Evolutionary conservation across 2,113 vertebrate genomes (phyloP).

Genomic region (Mesitornis unicolor): DNA sequence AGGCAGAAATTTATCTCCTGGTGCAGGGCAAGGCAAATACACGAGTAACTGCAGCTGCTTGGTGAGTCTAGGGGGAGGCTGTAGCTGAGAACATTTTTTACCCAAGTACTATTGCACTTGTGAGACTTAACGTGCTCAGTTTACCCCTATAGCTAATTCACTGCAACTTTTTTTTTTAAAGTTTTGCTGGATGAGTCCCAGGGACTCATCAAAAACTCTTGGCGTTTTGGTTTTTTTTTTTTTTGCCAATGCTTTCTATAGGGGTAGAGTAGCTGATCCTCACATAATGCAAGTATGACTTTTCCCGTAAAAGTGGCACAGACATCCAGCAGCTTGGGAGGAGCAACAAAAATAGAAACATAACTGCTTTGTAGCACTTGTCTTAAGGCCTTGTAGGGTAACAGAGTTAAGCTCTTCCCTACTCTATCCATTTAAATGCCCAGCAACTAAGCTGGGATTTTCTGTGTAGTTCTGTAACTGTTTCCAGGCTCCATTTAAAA

Average conservation of each 20-base stretch:
- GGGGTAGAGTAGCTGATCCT: neutral
- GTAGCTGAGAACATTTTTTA: neutral
- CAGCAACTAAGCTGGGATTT: conserved; percentile 46
- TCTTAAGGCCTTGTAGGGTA: conserved; percentile 63
- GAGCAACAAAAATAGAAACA: conserved; percentile 53
- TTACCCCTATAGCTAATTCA: neutral
- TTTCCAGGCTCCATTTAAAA: neutral
- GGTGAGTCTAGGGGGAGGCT: neutral
- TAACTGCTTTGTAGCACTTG: conserved; percentile 7
- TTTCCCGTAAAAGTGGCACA: neutral
- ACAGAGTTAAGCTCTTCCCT: conserved; percentile 43
- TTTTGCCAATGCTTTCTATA: accelerated
- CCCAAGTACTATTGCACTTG: accelerated
- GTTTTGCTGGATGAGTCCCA: neutral
- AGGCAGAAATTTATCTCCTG: neutral
- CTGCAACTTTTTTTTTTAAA: neutral
- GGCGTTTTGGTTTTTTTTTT: too few relatives aligned
- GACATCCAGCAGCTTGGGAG: conserved; percentile 26
- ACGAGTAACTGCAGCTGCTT: neutral
- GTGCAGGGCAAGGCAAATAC: accelerated
- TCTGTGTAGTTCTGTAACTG: neutral
- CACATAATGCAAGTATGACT: neutral
- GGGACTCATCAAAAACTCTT: too few relatives aligned
- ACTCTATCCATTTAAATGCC: conserved; percentile 15
- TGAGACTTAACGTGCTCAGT: neutral